Percentiles rank a stretch among this genome's conserved stretches.
Evolutionary conservation across 2,888 invertebrate genomes (phyloP).

Genomic region (Chrysopilus asiliformis): DNA sequence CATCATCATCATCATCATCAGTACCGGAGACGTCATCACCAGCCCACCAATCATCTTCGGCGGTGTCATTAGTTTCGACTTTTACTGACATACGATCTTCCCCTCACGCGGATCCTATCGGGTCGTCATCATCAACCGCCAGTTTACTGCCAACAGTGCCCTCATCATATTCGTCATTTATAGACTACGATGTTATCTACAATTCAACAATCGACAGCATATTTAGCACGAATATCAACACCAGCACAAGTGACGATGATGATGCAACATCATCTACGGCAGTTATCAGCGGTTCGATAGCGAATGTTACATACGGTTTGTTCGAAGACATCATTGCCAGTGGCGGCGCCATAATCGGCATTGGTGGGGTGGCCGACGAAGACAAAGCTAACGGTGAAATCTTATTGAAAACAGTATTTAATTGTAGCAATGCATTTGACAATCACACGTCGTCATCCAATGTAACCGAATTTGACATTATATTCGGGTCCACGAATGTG

Average conservation of each 20-base stretch:
- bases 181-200: slow-evolving; percentile 8
- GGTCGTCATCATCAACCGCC: too few relatives aligned
- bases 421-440: slow-evolving; percentile 10
- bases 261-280: background rate
- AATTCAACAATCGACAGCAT: slow-evolving; percentile 9
- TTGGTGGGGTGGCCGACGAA: slow-evolving; percentile 4
- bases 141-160: slow-evolving; percentile 2
- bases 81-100: too few relatives aligned
- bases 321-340: slow-evolving; percentile 8
- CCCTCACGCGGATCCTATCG: too few relatives aligned
- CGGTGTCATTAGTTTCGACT: too few relatives aligned
- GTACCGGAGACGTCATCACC: background rate
- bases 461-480: too few relatives aligned
- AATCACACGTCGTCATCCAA: slow-evolving; percentile 6
- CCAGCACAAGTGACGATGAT: background rate
- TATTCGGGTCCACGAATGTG: slow-evolving; percentile 5
- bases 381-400: slow-evolving; percentile 6
- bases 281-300: too few relatives aligned
- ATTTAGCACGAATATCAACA: slow-evolving; percentile 6
- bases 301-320: slow-evolving; percentile 5
- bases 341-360: slow-evolving; percentile 4
- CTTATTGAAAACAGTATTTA: slow-evolving; percentile 7
- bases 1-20: background rate
- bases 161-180: slow-evolving; percentile 6
- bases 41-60: too few relatives aligned